Conservation (phyloP, 2,797 vertebrate species). For the Danio aesculapii region DNA sequence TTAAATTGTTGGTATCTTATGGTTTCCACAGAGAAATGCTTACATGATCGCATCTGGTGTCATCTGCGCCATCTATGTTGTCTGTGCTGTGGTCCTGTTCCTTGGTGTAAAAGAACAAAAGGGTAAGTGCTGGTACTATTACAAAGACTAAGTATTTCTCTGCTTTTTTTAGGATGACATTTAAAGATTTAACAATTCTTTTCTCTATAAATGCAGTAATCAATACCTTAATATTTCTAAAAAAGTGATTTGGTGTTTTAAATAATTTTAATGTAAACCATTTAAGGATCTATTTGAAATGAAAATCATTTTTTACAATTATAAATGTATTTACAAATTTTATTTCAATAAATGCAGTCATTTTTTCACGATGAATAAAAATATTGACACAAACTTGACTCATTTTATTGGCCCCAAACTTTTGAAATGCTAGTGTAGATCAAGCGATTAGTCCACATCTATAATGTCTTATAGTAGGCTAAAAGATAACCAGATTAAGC, state of each 20-base stretch:
- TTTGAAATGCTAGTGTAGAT: neutral
- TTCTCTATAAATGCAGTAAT: no score
- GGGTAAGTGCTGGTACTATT: conserved; percentile 76
- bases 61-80: conserved; percentile 87
- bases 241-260: neutral
- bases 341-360: neutral
- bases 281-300: neutral
- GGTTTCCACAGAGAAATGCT: conserved; percentile 82
- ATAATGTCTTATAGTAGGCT: no score
- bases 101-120: conserved; percentile 87
- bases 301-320: neutral
- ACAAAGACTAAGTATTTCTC: no score
- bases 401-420: neutral
- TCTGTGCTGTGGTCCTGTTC: conserved; percentile 85
- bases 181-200: no score
- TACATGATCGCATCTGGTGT: conserved; percentile 91
- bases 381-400: no score
- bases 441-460: no score
- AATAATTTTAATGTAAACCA: neutral
- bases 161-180: no score
- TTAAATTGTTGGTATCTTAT: conserved; percentile 16
- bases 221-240: neutral
- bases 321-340: neutral
- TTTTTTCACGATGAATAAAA: neutral
- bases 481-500: no score